Conservation (phyloP, 2,888 invertebrate species). For the Drosophila putrida region DNA sequence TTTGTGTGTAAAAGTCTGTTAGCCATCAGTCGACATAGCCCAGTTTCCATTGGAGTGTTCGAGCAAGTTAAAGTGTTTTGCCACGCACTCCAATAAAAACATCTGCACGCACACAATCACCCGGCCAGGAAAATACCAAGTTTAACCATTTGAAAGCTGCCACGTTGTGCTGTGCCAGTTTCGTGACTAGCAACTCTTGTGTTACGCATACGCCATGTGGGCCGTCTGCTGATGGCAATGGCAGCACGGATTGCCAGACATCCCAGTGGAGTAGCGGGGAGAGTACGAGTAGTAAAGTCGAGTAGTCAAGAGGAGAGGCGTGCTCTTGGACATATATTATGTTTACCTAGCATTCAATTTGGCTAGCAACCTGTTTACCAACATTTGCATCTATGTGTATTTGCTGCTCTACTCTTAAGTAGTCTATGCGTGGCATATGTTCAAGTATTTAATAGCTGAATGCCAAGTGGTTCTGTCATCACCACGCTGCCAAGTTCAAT, state of each 20-base stretch:
- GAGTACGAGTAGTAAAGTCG: not conserved
- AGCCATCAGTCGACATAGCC: conserved; percentile 42
- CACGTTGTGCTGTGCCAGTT: conserved; percentile 55
- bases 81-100: conserved; percentile 81
- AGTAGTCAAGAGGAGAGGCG: conserved; percentile 19
- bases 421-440: conserved; percentile 55
- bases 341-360: conserved; percentile 68
- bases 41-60: conserved; percentile 45
- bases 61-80: conserved; percentile 76
- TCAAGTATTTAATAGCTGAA: conserved; percentile 71
- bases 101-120: conserved; percentile 65
- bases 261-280: not conserved
- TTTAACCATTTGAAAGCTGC: conserved; percentile 50
- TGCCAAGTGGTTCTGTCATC: conserved; percentile 50
- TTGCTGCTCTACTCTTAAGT: conserved; percentile 29
- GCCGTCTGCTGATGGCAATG: conserved; percentile 34
- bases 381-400: conserved; percentile 54
- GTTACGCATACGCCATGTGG: conserved; percentile 74
- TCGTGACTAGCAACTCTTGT: conserved; percentile 69
- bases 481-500: conserved; percentile 63
- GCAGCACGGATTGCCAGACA: conserved; percentile 51
- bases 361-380: conserved; percentile 60
- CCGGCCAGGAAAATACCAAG: conserved; percentile 28
- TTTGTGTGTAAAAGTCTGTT: conserved; percentile 11
- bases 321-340: conserved; percentile 62